Evolutionary conservation across 1,140 invertebrate genomes (phyloP), one percentile per base, ranked within the genome.

Genomic region (Lordiphosa collinella): DNA sequence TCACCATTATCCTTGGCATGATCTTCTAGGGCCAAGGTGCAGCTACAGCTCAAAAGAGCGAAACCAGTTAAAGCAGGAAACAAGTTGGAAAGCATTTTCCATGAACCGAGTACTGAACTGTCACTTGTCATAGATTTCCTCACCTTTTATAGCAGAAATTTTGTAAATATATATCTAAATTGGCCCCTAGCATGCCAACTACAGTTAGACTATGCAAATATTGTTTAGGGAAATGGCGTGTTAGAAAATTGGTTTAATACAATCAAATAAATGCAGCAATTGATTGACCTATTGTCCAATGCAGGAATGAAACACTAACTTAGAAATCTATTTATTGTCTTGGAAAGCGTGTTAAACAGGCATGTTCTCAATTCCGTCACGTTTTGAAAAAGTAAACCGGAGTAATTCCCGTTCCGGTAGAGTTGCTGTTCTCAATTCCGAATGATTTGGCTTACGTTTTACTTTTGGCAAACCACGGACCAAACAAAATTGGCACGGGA

Each of bases 1-100:
- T 82, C 78, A 7, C 78, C 76, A 58, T 84, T 80, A 50, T 80
- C 66, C 71, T 52, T 75, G 9, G 62, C 71, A 5, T 52, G 76
- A 61, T 82, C 58, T 18, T 59, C 55, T 1, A 84, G 25, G 4
- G 54, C 58, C 16, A 16, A 22, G 7, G 11, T 47, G 6, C 38
- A 4, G 8, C 41, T 32, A 5, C 59, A 14, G 29, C 38, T 37
- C 9, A 76, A 34, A 2, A 48, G 7, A 31, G 29, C 25, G 2
- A 75, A 22, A 0, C 60, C 11, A 1, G 25, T 32, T 18, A 60
- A 18, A 6, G 37, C 36, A 29, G 44, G 34, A 5, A 31, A 12
- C 6, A 53, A 31, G 3, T 43, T 54, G 18, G 50, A 47, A 48
- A 35, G 37, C 75, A 79, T 79, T 58, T 61, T 46, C 16, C 49